These are phyloP conservation scores for Onychomys leucogaster DNA, from an alignment of 2,797 vertebrate species.

Conservation along the genomic window DNA sequence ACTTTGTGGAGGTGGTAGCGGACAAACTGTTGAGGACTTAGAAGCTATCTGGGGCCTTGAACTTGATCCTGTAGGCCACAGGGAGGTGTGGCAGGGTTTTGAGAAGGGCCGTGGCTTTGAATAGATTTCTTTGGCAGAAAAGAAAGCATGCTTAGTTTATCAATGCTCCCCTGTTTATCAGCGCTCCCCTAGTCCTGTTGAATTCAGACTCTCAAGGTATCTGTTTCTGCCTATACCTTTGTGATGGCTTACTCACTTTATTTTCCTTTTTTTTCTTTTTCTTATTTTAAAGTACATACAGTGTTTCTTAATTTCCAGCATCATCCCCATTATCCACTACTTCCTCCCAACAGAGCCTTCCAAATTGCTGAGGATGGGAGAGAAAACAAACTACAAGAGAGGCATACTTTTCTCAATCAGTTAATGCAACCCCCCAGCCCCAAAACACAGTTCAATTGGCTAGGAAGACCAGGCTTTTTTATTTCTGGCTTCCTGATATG, in stretches of 20 bases:
- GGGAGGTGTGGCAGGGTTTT: background rate
- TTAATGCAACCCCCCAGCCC: background rate
- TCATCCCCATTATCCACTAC: background rate
- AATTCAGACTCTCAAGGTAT: background rate
- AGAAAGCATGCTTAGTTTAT: background rate
- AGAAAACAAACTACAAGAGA: background rate
- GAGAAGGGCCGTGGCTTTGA: background rate
- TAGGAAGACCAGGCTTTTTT: background rate
- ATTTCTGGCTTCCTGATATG: background rate
- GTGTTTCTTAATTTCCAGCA: background rate
- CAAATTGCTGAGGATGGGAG: background rate
- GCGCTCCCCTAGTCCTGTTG: background rate
- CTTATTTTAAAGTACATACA: background rate
- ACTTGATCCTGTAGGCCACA: background rate
- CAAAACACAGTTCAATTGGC: background rate
- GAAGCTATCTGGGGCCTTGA: background rate
- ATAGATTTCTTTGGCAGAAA: background rate
- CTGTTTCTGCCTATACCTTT: background rate
- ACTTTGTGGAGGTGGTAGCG: background rate
- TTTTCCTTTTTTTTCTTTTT: background rate
- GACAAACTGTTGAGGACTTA: background rate
- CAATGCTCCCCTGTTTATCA: background rate
- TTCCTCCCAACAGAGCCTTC: background rate
- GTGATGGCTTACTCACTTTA: background rate
- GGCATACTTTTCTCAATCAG: background rate